These are phyloP conservation scores for Mythimna albipuncta DNA, from an alignment of 2,888 invertebrate genomes.

Conservation along the genomic window DNA sequence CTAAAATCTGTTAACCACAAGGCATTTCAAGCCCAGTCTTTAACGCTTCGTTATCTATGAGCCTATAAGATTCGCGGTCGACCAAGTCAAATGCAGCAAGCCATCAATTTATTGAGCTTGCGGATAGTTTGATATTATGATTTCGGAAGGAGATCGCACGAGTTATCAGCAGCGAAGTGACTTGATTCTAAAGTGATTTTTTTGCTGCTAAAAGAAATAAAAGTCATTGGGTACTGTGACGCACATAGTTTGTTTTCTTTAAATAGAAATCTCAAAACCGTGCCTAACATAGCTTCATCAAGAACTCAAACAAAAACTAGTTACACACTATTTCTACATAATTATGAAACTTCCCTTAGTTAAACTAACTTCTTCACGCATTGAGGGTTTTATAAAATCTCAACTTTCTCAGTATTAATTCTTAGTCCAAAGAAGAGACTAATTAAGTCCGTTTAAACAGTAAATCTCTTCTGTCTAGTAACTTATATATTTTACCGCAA, in stretches of 20 bases:
- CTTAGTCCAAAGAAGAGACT: slow-evolving; percentile 11
- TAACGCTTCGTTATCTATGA: neutral
- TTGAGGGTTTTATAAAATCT: slow-evolving; percentile 18
- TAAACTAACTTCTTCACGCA: slow-evolving; percentile 8
- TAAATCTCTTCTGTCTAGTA: slow-evolving; percentile 41
- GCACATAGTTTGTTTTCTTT: too few species aligned
- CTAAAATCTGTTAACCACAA: neutral
- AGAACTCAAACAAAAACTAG: neutral
- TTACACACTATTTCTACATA: neutral
- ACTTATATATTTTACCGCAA: slow-evolving; percentile 48
- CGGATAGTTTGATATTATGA: too few species aligned
- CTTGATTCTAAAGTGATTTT: too few species aligned
- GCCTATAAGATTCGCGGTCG: neutral
- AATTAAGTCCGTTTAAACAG: slow-evolving; percentile 37
- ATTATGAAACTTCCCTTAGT: neutral
- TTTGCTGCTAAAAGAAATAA: too few species aligned
- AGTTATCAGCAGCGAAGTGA: too few species aligned
- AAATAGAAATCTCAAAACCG: too few species aligned
- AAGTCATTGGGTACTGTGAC: too few species aligned
- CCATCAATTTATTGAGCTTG: too few species aligned
- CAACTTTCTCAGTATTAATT: slow-evolving; percentile 7
- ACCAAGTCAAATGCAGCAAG: too few species aligned
- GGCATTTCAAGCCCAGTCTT: too few species aligned
- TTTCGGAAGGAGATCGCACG: too few species aligned
- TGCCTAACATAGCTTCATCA: too few species aligned